Percentiles rank a stretch among this genome's conserved stretches.
These are phyloP conservation scores for Falco berigora DNA, from an alignment of 2,797 vertebrate species.

Conservation along the genomic window DNA sequence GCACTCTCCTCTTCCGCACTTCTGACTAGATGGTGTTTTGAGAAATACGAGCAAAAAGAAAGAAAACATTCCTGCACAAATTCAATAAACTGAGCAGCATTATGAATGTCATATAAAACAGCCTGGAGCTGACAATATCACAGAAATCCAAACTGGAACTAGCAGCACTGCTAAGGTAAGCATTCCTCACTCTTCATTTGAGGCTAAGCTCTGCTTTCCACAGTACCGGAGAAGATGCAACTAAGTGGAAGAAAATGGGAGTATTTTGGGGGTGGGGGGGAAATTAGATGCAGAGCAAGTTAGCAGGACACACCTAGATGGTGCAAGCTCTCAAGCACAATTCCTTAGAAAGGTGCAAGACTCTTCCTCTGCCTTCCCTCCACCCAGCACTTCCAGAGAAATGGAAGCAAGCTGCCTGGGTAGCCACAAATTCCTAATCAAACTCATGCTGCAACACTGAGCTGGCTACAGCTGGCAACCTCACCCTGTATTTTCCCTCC, in stretches of 20 bases:
- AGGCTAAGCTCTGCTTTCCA: neutral
- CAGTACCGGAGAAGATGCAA: neutral
- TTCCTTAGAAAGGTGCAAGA: neutral
- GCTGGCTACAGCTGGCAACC: conserved; percentile 25
- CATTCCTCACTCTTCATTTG: neutral
- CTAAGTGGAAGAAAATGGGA: neutral
- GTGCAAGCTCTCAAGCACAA: neutral
- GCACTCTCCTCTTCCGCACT: neutral
- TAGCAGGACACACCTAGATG: neutral
- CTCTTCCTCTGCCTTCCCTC: neutral
- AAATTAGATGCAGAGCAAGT: neutral
- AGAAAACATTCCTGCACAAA: neutral
- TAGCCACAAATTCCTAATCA: neutral
- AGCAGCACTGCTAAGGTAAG: neutral
- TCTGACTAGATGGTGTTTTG: neutral
- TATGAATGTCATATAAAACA: neutral
- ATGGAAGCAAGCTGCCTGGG: neutral
- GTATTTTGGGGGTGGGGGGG: neutral
- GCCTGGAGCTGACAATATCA: neutral
- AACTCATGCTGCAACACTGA: neutral
- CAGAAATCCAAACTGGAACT: neutral
- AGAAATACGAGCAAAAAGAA: neutral
- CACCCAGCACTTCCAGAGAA: neutral
- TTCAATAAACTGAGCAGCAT: neutral
- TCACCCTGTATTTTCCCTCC: neutral